Conservation (phyloP, 2,888 invertebrate species). For the Macaria notata region DNA sequence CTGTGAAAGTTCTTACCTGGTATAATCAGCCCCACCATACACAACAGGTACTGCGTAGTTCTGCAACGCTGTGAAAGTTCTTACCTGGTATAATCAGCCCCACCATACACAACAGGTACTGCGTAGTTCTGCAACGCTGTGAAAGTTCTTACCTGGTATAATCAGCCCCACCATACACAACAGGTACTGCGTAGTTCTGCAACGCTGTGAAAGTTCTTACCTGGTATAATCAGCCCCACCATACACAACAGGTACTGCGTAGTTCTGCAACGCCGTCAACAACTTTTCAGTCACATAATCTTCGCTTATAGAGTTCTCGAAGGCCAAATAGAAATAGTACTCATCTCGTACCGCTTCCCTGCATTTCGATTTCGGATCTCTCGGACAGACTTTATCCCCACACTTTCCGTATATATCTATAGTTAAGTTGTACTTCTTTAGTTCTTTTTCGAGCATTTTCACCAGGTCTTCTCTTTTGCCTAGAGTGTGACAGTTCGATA, state of each 20-base stretch:
- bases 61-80: too few species aligned
- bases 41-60: too few species aligned
- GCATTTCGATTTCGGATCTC: conserved; percentile 30
- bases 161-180: conserved; percentile 84
- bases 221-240: conserved; percentile 82
- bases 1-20: too few species aligned
- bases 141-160: conserved; percentile 75
- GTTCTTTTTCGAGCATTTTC: conserved; percentile 10
- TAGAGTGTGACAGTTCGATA: conserved; percentile 50
- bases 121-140: too few species aligned
- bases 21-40: too few species aligned
- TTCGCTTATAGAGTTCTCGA: conserved; percentile 51
- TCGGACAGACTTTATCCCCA: conserved; percentile 38
- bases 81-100: too few species aligned
- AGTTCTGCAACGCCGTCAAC: conserved; percentile 68
- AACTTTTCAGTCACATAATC: conserved; percentile 60
- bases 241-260: conserved; percentile 84
- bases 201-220: conserved; percentile 47
- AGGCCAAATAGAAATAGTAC: conserved; percentile 57
- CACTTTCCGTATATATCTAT: conserved; percentile 50
- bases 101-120: too few species aligned
- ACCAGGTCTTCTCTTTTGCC: conserved; percentile 43
- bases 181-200: conserved; percentile 81
- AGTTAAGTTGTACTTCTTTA: conserved; percentile 35
- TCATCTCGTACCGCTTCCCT: conserved; percentile 36